Evolutionary conservation across 1,140 invertebrate species (phyloP).

Genomic region (Meteorus sp.): DNA sequence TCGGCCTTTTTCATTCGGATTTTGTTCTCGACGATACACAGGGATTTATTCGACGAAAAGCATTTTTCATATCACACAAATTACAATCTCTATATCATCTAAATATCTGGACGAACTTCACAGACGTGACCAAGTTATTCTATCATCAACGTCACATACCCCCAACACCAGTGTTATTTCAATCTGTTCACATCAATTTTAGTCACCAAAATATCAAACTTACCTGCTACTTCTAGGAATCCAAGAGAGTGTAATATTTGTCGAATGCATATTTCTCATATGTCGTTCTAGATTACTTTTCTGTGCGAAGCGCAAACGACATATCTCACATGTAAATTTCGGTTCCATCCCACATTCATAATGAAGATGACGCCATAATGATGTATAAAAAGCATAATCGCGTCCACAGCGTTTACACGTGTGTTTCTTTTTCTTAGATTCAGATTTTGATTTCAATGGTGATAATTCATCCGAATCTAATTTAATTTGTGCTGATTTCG

Average conservation of each 20-base stretch:
- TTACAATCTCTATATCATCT: too few species aligned
- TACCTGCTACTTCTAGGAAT: not conserved
- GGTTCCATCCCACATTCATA: conserved; percentile 64
- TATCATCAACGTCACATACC: too few species aligned
- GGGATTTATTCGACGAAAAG: too few species aligned
- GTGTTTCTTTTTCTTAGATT: conserved; percentile 40
- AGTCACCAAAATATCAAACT: not conserved
- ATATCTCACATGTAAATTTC: conserved; percentile 56
- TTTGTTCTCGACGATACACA: too few species aligned
- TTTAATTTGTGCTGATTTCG: conserved; percentile 1
- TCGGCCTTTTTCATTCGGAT: not conserved
- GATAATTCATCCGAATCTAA: not conserved
- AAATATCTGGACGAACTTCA: too few species aligned
- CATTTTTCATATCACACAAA: too few species aligned
- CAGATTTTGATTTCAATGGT: not conserved
- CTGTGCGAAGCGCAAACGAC: conserved; percentile 52
- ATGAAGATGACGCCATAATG: conserved; percentile 58
- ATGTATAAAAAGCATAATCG: conserved; percentile 57
- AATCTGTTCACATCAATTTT: too few species aligned
- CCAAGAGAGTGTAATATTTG: conserved; percentile 14
- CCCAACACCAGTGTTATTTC: too few species aligned
- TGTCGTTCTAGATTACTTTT: conserved; percentile 57
- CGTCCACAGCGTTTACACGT: conserved; percentile 57
- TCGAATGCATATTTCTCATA: conserved; percentile 42
- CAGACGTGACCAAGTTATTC: too few species aligned